Evolutionary conservation across 2,888 invertebrate species (phyloP).

Genomic region (Drosophila limbata): DNA sequence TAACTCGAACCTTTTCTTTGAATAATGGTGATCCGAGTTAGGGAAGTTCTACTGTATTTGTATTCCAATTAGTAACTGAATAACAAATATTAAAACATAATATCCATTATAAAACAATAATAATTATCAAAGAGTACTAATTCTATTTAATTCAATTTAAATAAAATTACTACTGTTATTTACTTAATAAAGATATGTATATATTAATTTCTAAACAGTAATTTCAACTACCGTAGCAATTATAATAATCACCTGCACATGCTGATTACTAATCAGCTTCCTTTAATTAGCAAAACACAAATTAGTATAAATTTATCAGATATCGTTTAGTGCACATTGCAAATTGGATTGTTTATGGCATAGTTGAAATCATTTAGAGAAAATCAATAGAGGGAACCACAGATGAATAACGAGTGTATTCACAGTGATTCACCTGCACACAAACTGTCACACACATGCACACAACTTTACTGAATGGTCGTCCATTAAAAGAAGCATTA

Average conservation of each 20-base stretch:
- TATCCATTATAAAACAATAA: not conserved
- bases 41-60: too few species aligned
- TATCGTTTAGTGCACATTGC: conserved; percentile 15
- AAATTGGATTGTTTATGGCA: conserved; percentile 38
- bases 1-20: too few species aligned
- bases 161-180: not conserved
- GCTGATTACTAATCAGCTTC: conserved; percentile 14
- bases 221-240: not conserved
- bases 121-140: not conserved
- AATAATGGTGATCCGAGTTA: too few species aligned
- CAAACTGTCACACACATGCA: not conserved
- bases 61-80: not conserved
- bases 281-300: conserved; percentile 18
- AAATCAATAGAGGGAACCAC: conserved; percentile 65
- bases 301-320: conserved; percentile 12
- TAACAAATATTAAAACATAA: too few species aligned
- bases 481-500: conserved; percentile 61
- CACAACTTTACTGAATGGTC: conserved; percentile 8
- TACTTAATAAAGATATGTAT: not conserved
- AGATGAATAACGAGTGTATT: conserved; percentile 29
- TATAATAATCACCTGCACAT: conserved; percentile 3
- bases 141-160: not conserved
- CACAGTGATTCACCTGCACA: not conserved
- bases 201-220: not conserved
- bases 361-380: conserved; percentile 29